A percentile compares a stretch with the other conserved stretches of the same genome.
Conservation (phyloP, 2,888 invertebrate species). For the Tipula vernalis region DNA sequence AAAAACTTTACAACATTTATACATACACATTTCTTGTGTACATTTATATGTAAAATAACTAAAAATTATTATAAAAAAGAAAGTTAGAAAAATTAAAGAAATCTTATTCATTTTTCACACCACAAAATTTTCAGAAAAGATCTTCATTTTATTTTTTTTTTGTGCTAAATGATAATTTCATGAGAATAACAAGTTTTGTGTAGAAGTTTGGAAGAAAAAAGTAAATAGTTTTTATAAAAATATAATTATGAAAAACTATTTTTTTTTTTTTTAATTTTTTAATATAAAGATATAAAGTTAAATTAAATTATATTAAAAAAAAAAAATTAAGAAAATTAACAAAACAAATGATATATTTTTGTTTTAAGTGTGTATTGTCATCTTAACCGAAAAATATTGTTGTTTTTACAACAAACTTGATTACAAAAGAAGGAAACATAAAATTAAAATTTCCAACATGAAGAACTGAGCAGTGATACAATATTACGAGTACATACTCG, state of each 20-base stretch:
- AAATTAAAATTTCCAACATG: not conserved
- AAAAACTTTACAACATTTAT: not conserved
- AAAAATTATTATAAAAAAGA: not conserved
- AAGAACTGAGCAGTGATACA: not conserved
- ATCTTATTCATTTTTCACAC: not conserved
- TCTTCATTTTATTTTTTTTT: not conserved
- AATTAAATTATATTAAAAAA: not conserved
- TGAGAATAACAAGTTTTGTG: not conserved
- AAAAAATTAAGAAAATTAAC: not conserved
- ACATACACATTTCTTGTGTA: not conserved
- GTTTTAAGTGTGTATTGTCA: not conserved
- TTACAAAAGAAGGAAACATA: not conserved
- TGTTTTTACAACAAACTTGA: not conserved
- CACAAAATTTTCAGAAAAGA: not conserved
- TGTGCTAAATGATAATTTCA: not conserved
- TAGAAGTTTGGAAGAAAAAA: not conserved
- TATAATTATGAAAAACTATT: not conserved
- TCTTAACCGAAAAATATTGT: not conserved
- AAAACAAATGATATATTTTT: not conserved
- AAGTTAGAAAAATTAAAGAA: not conserved
- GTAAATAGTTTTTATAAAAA: not conserved
- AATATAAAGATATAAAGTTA: not conserved
- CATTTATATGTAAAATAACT: not conserved
- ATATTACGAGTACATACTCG: too few relatives aligned
- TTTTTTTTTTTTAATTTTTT: not conserved